Evolutionary conservation across 1,140 invertebrate genomes (phyloP).

Genomic region (Lucilia cuprina): DNA sequence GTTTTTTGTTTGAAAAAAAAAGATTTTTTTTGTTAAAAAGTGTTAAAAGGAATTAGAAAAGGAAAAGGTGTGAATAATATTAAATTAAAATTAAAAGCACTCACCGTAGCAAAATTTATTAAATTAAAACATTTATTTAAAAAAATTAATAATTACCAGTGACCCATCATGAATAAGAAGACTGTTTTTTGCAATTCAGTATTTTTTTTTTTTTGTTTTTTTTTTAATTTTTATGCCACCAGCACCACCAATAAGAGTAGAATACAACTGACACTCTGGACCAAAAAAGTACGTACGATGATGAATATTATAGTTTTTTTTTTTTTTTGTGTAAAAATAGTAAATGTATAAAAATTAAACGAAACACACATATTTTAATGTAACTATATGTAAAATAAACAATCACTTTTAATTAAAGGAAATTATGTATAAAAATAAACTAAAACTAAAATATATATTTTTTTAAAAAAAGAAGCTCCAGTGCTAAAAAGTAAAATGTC

Average conservation of each 20-base stretch:
- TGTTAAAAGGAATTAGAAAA: background rate
- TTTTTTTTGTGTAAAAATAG: background rate
- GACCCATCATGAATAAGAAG: slow-evolving; percentile 36
- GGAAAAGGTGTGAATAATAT: slow-evolving; percentile 30
- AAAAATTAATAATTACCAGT: slow-evolving; percentile 36
- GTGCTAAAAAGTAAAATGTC: background rate
- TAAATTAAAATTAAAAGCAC: slow-evolving; percentile 51
- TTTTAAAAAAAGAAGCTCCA: background rate
- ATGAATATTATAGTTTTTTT: slow-evolving; percentile 6
- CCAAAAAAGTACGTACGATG: slow-evolving; percentile 20
- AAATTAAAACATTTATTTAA: slow-evolving; percentile 41
- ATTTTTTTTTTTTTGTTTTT: slow-evolving; percentile 23
- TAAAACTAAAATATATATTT: background rate
- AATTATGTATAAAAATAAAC: background rate
- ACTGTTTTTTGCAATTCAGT: slow-evolving; percentile 15
- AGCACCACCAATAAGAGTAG: slow-evolving; percentile 38
- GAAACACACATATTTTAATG: background rate
- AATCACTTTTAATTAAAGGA: background rate
- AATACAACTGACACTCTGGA: slow-evolving; percentile 37
- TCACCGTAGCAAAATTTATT: slow-evolving; percentile 55
- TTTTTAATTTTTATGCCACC: slow-evolving; percentile 32
- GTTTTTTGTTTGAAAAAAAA: background rate
- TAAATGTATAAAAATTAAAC: slow-evolving; percentile 1
- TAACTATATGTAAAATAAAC: slow-evolving; percentile 1
- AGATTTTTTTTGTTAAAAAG: background rate